A percentile compares a stretch with the other conserved stretches of the same genome.
Evolutionary conservation across 1,140 invertebrate species (phyloP).

Genomic region (Lasaia peninsularis): DNA sequence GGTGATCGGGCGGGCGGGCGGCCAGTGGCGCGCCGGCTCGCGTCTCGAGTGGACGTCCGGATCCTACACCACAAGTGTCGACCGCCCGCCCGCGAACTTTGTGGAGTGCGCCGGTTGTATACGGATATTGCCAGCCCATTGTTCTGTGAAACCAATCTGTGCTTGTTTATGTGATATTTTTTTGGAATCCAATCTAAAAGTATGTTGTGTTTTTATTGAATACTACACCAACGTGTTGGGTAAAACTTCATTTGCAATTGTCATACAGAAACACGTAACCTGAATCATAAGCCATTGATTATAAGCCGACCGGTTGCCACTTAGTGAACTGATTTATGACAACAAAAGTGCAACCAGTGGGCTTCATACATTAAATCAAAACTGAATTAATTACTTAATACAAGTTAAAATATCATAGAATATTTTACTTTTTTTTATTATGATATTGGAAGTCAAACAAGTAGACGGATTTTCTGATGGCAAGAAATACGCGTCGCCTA

Average conservation of each 20-base stretch:
- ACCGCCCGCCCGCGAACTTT: constrained; percentile 22
- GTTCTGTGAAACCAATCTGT: constrained; percentile 19
- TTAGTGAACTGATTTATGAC: too few relatives aligned
- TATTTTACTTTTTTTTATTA: too few relatives aligned
- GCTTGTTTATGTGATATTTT: constrained; percentile 22
- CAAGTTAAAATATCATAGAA: too few relatives aligned
- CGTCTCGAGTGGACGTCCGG: constrained; percentile 46
- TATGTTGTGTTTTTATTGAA: constrained; percentile 7
- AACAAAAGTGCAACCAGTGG: too few relatives aligned
- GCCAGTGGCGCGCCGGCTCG: constrained; percentile 53
- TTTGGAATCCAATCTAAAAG: constrained; percentile 14
- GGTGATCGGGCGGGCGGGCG: constrained; percentile 45
- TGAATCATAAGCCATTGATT: too few relatives aligned
- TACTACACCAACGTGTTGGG: too few relatives aligned
- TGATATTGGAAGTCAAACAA: too few relatives aligned
- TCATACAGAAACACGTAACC: neutral
- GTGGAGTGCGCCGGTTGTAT: neutral
- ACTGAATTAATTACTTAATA: too few relatives aligned
- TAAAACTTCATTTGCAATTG: neutral
- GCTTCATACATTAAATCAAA: too few relatives aligned
- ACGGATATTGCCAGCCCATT: constrained; percentile 9
- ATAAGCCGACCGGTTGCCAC: too few relatives aligned
- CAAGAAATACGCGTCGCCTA: too few relatives aligned
- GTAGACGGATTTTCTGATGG: too few relatives aligned
- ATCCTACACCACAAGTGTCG: constrained; percentile 23